These are phyloP conservation scores for Craniophora ligustri DNA, from an alignment of 2,888 invertebrate species.

Conservation along the genomic window DNA sequence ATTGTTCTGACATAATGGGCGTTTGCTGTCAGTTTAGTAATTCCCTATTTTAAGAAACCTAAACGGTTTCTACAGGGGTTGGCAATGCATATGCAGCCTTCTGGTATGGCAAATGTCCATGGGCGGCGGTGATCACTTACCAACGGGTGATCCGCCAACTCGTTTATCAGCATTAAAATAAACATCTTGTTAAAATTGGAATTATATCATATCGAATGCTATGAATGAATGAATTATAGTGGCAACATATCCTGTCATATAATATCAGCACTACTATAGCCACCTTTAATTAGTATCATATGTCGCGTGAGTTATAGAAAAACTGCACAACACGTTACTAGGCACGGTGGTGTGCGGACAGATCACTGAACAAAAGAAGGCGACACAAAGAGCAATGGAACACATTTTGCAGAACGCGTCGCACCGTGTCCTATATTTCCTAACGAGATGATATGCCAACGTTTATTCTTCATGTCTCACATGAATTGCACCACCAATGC, in stretches of 20 bases:
- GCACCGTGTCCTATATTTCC: constrained; percentile 83
- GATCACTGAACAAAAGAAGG: constrained; percentile 82
- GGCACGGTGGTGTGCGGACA: constrained; percentile 64
- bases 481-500: constrained; percentile 65
- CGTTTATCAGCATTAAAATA: no score
- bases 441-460: constrained; percentile 84
- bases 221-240: no score
- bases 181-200: no score
- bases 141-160: no score
- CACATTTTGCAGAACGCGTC: constrained; percentile 81
- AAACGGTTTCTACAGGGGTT: no score
- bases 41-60: no score
- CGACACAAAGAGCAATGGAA: constrained; percentile 85
- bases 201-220: no score
- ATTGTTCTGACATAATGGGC: no score
- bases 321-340: constrained; percentile 56
- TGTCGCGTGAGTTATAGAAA: constrained; percentile 59
- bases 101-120: no score
- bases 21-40: no score
- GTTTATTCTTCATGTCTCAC: constrained; percentile 72
- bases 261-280: constrained; percentile 33
- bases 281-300: constrained; percentile 57
- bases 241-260: constrained; percentile 10
- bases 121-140: no score
- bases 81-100: no score